Percentiles rank a stretch among this genome's conserved stretches.
phyloP scores from a whole-genome alignment of 2,888 invertebrate species.

The Cryptocephalus moraei region DNA sequence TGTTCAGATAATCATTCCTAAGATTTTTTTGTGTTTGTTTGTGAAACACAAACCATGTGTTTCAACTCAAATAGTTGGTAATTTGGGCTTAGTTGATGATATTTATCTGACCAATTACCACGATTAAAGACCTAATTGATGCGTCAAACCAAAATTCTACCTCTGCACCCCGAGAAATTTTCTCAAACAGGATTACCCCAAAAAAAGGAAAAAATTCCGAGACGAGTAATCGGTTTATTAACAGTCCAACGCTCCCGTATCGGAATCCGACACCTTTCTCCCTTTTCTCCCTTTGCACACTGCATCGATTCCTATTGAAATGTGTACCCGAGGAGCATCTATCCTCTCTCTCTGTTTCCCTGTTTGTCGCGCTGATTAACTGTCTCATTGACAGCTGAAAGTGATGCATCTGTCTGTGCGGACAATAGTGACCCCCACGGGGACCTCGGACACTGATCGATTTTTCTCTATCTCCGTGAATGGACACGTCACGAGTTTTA shows the following conservation, averaged over 20 bases:
- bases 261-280: slow-evolving; percentile 24
- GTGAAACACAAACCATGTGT: no score
- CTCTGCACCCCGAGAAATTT: background rate
- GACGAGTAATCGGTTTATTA: slow-evolving; percentile 31
- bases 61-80: no score
- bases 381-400: slow-evolving; percentile 33
- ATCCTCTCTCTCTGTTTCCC: background rate
- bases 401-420: slow-evolving; percentile 33
- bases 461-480: slow-evolving; percentile 21
- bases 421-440: slow-evolving; percentile 32
- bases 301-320: slow-evolving; percentile 24
- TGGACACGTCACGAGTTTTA: slow-evolving; percentile 1
- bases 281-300: slow-evolving; percentile 10
- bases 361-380: slow-evolving; percentile 14
- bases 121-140: no score
- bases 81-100: no score
- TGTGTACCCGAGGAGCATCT: slow-evolving; percentile 1
- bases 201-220: background rate
- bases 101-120: no score
- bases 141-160: no score
- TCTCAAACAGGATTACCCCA: background rate
- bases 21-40: no score
- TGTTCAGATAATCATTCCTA: no score
- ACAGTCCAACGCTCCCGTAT: slow-evolving; percentile 27
- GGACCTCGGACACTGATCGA: slow-evolving; percentile 32